Evolutionary conservation across 2,113 vertebrate species (phyloP).

Genomic region (Gallinago undulata): DNA sequence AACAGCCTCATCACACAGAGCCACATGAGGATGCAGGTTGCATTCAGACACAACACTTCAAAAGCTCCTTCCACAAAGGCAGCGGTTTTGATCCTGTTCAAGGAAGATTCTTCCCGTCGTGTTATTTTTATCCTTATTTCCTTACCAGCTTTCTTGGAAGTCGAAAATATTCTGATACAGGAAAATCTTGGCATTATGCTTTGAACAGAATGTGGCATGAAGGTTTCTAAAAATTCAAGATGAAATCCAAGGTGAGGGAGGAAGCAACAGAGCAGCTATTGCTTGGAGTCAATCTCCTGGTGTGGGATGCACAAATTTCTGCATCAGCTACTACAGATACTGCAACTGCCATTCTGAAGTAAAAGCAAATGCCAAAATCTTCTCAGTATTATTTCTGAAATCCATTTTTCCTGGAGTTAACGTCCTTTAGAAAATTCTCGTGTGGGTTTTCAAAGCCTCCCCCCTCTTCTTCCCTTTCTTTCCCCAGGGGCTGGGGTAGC

Average conservation of each 20-base stretch:
- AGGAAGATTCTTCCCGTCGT: not conserved
- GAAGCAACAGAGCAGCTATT: not conserved
- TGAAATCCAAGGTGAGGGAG: not conserved
- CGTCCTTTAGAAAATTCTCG: not conserved
- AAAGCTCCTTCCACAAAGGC: not conserved
- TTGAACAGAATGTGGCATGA: slow-evolving; percentile 6
- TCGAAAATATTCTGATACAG: slow-evolving; percentile 1
- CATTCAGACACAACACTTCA: not conserved
- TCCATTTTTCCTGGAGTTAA: not conserved
- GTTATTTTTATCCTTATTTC: slow-evolving; percentile 18
- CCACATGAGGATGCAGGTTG: not conserved
- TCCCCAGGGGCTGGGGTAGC: not conserved
- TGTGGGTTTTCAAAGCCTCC: not conserved
- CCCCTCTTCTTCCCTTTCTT: not conserved
- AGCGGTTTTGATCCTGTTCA: not conserved
- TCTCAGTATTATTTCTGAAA: not conserved
- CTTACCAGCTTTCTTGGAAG: not conserved
- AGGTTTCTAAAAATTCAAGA: not conserved
- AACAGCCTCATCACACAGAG: not conserved
- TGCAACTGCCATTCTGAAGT: not conserved
- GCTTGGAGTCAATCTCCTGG: not conserved
- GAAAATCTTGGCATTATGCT: not conserved
- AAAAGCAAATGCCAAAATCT: not conserved
- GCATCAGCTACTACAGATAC: not conserved
- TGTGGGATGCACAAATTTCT: not conserved